Conservation (phyloP, 2,113 vertebrate species). For the Montifringilla adamsi region DNA sequence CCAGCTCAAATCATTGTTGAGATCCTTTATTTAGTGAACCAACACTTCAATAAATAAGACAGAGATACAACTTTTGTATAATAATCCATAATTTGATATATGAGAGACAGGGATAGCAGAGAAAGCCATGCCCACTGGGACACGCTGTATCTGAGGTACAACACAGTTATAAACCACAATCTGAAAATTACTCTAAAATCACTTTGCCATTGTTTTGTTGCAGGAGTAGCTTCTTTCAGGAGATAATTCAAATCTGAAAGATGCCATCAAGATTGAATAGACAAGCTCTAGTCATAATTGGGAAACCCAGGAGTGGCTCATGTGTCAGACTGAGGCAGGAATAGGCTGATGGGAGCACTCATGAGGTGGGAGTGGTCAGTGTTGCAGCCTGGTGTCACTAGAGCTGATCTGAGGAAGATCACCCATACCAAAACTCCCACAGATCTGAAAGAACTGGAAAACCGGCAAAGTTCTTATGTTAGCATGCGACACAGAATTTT, state of each 20-base stretch:
- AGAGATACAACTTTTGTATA: slow-evolving; percentile 7
- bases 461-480: fast-evolving
- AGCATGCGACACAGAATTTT: not conserved
- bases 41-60: slow-evolving; percentile 22
- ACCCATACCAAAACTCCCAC: not conserved
- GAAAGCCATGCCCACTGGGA: not conserved
- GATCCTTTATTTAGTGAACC: slow-evolving; percentile 18
- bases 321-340: not conserved
- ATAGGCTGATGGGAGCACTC: not conserved
- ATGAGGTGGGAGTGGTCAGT: not conserved
- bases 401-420: not conserved
- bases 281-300: not conserved
- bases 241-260: not conserved
- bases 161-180: not conserved
- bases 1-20: not conserved
- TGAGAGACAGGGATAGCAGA: not conserved
- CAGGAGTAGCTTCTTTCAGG: not conserved
- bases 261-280: not conserved
- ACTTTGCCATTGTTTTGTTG: not conserved
- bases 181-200: not conserved
- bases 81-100: not conserved
- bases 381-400: not conserved
- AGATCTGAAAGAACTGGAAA: not conserved
- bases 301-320: not conserved
- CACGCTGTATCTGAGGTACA: not conserved